Conservation (phyloP, 2,888 invertebrate species). For the Embidobia sp. region DNA sequence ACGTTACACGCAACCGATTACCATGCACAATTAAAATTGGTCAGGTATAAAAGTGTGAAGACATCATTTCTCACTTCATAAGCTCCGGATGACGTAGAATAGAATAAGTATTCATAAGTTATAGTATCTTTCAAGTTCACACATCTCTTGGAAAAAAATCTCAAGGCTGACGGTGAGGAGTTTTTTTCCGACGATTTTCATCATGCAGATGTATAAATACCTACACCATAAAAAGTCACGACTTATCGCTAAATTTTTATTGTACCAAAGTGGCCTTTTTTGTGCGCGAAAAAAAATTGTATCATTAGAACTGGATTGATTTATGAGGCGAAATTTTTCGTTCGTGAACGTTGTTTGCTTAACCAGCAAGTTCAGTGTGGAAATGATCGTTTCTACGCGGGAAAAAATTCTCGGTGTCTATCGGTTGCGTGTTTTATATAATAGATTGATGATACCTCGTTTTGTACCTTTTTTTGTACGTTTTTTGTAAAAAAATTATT, state of each 20-base stretch:
- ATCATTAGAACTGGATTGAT: conserved; percentile 57
- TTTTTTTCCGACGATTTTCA: conserved; percentile 57
- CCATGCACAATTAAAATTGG: conserved; percentile 27
- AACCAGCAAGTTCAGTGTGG: conserved; percentile 18
- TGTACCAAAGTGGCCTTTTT: conserved; percentile 43
- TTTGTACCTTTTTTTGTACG: background rate
- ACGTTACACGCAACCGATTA: conserved; percentile 1
- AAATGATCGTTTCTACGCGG: conserved; percentile 15
- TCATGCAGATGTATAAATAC: conserved; percentile 48
- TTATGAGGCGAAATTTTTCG: conserved; percentile 47
- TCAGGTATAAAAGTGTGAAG: conserved; percentile 32
- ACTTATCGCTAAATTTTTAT: conserved; percentile 43
- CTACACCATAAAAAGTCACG: conserved; percentile 42
- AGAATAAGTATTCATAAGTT: conserved; percentile 58
- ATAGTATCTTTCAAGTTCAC: conserved; percentile 61
- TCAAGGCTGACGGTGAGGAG: conserved; percentile 53
- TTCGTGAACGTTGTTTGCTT: conserved; percentile 44
- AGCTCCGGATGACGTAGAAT: conserved; percentile 46
- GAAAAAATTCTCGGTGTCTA: conserved; percentile 22
- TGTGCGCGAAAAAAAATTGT: conserved; percentile 42
- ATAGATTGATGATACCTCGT: conserved; percentile 15
- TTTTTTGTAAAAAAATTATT: conserved; percentile 2
- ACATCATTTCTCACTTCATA: conserved; percentile 57
- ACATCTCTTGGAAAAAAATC: conserved; percentile 50
- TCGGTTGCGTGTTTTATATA: conserved; percentile 9